Base-by-base conservation (phyloP, 2,113 vertebrate species). In the Eclectus roratus region DNA sequence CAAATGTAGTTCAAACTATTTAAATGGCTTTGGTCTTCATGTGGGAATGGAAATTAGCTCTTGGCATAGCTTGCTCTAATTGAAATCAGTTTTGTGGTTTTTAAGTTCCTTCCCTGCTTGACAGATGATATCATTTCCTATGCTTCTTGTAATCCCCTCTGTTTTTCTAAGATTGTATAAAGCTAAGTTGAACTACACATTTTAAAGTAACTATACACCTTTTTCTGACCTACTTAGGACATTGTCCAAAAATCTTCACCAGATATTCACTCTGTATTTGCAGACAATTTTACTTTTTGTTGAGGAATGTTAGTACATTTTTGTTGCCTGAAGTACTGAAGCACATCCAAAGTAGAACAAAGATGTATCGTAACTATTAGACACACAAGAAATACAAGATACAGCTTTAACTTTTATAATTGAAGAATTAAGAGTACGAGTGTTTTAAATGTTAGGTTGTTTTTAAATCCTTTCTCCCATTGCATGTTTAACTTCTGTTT, bases 51-150 rank as follows among this genome's bases (percentile, higher is more conserved):
- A 98, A 98, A 98, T 98, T 97, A 98, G 97, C 93, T 98, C 96
- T 98, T 98, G 98, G 98, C 98, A 97, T 96, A 95, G 93, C 52
- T 96, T 80, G 60, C 93, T 97, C 91, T 98, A 98, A 98, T 98
- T 98, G 98, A 98, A 98, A 98, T 98, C 98, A 98, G 97, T 98
- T 98, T 97, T 98, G 95, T 97, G 97, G 97, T 97, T 98, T 97
- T 95, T 95, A 97, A 97, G 97, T 98, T 98, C 97, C 97, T 98
- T 93, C 97, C 96, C 97, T 97, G 97, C 97, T 95, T 98, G 95
- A 97, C 95, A 94, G 97, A 97, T 98, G 98, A 98, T 97, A 97
- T 98, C 96, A 98, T 98, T 98, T 98, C 98, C 98, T 98, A 97
- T 98, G 97, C 97, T 97, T 96, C 97, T 97, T 96, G 97, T 97